Evolutionary conservation across 2,113 vertebrate genomes (phyloP).

Genomic region (Catharus fuscescens): DNA sequence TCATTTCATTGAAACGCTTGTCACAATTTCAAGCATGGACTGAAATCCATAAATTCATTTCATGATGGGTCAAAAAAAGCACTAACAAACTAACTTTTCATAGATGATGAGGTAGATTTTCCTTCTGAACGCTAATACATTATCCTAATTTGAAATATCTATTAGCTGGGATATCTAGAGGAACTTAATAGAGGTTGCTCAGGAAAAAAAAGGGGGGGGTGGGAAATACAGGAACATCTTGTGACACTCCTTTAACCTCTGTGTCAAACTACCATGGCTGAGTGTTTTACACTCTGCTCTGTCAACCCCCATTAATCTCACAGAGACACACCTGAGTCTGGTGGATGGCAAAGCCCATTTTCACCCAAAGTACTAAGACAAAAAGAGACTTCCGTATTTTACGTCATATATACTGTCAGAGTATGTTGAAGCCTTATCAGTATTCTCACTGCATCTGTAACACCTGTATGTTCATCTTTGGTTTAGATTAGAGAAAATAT

Average conservation of each 20-base stretch:
- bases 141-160: background rate
- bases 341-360: background rate
- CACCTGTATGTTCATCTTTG: background rate
- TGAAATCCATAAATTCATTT: background rate
- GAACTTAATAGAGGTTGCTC: background rate
- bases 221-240: background rate
- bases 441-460: background rate
- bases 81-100: background rate
- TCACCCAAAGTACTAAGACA: background rate
- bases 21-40: background rate
- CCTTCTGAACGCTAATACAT: background rate
- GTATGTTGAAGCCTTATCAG: background rate
- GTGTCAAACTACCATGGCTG: background rate
- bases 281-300: background rate
- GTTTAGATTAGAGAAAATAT: background rate
- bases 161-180: background rate
- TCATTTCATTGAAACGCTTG: rapidly evolving
- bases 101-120: background rate
- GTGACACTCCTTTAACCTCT: background rate
- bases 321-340: background rate
- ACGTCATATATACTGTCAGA: background rate
- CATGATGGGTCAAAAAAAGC: background rate
- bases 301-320: background rate
- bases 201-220: background rate
- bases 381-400: background rate